A percentile compares a stretch with the other conserved stretches of the same genome.
phyloP scores from a whole-genome alignment of 1,140 invertebrate species.

The Drosophila jambulina region DNA sequence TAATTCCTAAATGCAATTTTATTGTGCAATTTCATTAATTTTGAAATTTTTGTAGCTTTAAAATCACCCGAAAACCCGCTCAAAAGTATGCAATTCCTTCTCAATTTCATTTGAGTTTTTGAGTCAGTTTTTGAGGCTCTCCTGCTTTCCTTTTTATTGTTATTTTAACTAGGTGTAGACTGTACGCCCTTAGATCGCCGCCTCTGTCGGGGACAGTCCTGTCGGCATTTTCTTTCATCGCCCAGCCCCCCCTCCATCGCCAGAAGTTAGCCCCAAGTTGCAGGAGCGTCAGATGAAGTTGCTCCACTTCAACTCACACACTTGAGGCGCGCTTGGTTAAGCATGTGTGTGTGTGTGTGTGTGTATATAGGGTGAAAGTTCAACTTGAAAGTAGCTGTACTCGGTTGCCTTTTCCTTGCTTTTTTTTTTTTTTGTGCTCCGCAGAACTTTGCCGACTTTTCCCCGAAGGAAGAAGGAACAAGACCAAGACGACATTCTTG shows the following conservation, averaged over 20 bases:
- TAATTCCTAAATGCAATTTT: neutral
- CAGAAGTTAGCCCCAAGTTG: slow-evolving; percentile 63
- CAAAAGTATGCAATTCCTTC: neutral
- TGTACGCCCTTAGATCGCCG: neutral
- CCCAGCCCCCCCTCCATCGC: neutral
- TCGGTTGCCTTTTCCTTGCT: slow-evolving; percentile 41
- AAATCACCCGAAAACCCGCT: neutral
- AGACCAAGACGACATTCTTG: slow-evolving; percentile 40
- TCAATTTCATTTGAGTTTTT: neutral
- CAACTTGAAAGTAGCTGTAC: slow-evolving; percentile 67
- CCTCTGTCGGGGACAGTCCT: slow-evolving; percentile 39
- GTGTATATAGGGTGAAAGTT: slow-evolving; percentile 29
- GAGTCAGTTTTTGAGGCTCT: neutral
- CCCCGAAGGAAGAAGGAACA: slow-evolving; percentile 28
- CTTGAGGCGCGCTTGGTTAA: slow-evolving; percentile 47
- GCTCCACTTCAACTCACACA: slow-evolving; percentile 72
- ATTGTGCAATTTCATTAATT: neutral
- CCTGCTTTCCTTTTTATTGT: neutral
- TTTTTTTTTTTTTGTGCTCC: slow-evolving; percentile 18
- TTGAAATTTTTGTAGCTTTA: neutral
- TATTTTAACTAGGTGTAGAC: neutral
- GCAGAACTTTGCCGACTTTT: slow-evolving; percentile 58
- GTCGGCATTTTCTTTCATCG: slow-evolving; percentile 66
- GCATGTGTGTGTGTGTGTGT: slow-evolving; percentile 18
- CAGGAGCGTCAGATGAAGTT: slow-evolving; percentile 71